phyloP scores from a whole-genome alignment of 2,113 vertebrate genomes.

The Pseudolaguvia tuberculata region DNA sequence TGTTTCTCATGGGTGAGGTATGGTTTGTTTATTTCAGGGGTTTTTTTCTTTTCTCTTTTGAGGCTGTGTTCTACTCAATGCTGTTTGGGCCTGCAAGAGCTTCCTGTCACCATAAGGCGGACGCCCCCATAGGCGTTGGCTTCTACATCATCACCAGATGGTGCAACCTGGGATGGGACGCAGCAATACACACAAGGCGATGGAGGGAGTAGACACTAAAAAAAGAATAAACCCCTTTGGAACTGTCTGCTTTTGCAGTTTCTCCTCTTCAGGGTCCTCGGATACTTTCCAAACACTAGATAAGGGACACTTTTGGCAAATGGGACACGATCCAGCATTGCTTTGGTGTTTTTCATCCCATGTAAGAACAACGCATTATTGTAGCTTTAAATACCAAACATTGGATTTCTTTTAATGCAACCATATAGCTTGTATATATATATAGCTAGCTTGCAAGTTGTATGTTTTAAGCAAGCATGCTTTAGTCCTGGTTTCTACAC shows the following conservation, averaged over 20 bases:
- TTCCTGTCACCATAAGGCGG: slow-evolving; percentile 64
- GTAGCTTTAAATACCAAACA: background rate
- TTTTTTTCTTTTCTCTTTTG: slow-evolving; percentile 15
- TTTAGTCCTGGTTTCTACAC: slow-evolving; percentile 5
- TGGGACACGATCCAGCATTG: slow-evolving; percentile 4
- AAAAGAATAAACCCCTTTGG: too few species aligned
- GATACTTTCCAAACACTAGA: background rate
- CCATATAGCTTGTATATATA: slow-evolving; percentile 34
- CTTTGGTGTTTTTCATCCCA: background rate
- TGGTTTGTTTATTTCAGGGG: slow-evolving; percentile 19
- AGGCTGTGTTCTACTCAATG: slow-evolving; percentile 47
- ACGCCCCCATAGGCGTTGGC: slow-evolving; percentile 55
- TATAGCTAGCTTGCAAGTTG: background rate
- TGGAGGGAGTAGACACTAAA: too few species aligned
- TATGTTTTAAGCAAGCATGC: background rate
- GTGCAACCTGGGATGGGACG: slow-evolving; percentile 47
- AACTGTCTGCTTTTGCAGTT: background rate
- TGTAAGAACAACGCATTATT: background rate
- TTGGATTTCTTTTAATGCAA: slow-evolving; percentile 34
- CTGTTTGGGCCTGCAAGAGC: slow-evolving; percentile 49
- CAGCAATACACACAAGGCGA: slow-evolving; percentile 11
- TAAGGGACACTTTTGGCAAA: background rate
- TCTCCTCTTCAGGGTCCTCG: slow-evolving; percentile 9
- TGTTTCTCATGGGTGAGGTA: slow-evolving; percentile 22
- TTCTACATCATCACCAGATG: slow-evolving; percentile 61